A percentile compares a stretch with the other conserved stretches of the same genome.
Evolutionary conservation across 2,113 vertebrate species (phyloP).

Genomic region (Gymnocephalus cernua): DNA sequence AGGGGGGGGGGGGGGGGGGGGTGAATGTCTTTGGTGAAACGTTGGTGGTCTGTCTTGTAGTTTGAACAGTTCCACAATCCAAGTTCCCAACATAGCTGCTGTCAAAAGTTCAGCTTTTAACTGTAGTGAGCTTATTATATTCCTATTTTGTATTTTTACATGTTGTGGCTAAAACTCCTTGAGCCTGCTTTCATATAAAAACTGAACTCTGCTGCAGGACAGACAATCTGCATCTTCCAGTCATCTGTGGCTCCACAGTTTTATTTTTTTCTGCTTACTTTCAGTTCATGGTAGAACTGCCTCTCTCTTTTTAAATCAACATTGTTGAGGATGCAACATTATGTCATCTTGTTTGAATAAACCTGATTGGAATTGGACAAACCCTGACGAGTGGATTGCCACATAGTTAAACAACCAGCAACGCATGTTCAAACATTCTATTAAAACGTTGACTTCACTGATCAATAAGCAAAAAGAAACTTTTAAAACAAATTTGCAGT

Average conservation of each 20-base stretch:
- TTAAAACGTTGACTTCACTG: not conserved
- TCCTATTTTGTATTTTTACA: too few relatives aligned
- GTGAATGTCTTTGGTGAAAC: too few relatives aligned
- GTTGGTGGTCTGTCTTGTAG: too few relatives aligned
- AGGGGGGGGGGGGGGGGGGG: too few relatives aligned
- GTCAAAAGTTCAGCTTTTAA: not conserved
- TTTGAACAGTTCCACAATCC: too few relatives aligned
- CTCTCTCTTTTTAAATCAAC: slow-evolving; percentile 7
- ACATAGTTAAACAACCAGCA: not conserved
- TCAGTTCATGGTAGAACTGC: not conserved
- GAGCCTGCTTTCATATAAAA: not conserved
- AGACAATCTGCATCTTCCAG: not conserved
- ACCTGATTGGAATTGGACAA: not conserved
- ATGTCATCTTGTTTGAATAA: not conserved
- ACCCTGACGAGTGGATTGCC: not conserved
- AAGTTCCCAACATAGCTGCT: not conserved
- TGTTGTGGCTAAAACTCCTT: not conserved
- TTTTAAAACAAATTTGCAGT: not conserved
- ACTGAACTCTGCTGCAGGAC: not conserved
- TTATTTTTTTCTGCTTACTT: not conserved
- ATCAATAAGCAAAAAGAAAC: not conserved
- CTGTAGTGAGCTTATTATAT: too few relatives aligned
- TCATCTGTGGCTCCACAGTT: not conserved
- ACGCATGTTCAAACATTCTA: too few relatives aligned
- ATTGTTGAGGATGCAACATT: not conserved